These are phyloP conservation scores for Tiliqua scincoides DNA, from an alignment of 2,113 vertebrate species.

Conservation along the genomic window DNA sequence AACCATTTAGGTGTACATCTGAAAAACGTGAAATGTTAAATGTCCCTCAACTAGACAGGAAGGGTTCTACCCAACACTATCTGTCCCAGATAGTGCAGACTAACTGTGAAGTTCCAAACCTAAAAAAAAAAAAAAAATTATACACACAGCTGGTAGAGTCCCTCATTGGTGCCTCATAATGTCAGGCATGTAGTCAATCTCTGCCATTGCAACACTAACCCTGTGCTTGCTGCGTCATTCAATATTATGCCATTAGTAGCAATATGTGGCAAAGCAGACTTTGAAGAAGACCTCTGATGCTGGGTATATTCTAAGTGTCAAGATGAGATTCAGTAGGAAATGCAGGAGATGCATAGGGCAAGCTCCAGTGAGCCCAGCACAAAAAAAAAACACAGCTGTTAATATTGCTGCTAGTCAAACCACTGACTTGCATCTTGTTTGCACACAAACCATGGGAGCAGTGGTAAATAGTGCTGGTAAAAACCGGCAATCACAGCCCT, in stretches of 20 bases:
- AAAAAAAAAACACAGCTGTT: slow-evolving; percentile 12
- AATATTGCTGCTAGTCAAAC: slow-evolving; percentile 30
- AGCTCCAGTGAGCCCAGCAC: rapidly evolving
- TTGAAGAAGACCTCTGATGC: not conserved
- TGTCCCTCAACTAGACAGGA: not conserved
- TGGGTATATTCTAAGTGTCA: not conserved
- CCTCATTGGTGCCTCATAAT: not conserved
- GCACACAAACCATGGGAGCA: not conserved
- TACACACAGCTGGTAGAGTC: not conserved
- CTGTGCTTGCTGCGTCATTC: not conserved
- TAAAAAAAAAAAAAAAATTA: not conserved
- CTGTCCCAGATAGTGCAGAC: not conserved
- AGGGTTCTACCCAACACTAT: not conserved
- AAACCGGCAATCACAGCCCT: slow-evolving; percentile 15
- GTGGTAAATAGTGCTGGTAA: slow-evolving; percentile 29
- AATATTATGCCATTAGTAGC: not conserved
- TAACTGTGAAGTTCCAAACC: not conserved
- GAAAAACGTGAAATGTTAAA: not conserved
- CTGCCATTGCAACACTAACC: not conserved
- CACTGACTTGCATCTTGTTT: not conserved
- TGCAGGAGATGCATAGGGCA: not conserved
- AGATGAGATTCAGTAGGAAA: slow-evolving; percentile 38
- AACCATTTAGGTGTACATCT: not conserved
- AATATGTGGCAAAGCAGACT: not conserved
- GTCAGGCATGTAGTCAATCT: not conserved